Evolutionary conservation across 2,113 vertebrate genomes (phyloP).

Genomic region (Dicentrarchus labrax): DNA sequence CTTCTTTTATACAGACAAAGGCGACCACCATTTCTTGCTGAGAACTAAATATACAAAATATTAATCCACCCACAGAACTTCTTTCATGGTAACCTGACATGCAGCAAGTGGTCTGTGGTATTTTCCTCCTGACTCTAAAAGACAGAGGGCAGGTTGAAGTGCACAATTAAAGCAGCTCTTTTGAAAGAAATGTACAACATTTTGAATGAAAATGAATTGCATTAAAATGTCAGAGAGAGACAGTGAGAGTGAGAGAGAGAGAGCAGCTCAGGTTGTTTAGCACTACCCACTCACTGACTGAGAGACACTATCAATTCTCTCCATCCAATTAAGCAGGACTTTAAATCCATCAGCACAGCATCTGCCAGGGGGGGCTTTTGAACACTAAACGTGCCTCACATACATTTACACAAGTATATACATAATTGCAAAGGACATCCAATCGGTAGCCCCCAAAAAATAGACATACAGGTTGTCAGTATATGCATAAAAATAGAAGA

Average conservation of each 20-base stretch:
- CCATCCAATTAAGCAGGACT: slow-evolving; percentile 59
- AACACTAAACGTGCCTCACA: slow-evolving; percentile 15
- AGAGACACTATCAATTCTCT: slow-evolving; percentile 57
- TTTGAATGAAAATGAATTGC: slow-evolving; percentile 51
- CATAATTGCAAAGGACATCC: slow-evolving; percentile 17
- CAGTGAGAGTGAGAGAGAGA: slow-evolving; percentile 20
- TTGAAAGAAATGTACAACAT: slow-evolving; percentile 44
- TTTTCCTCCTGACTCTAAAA: slow-evolving; percentile 55
- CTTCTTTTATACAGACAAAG: neutral
- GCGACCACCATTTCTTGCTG: neutral
- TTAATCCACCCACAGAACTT: slow-evolving; percentile 55
- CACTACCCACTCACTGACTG: slow-evolving; percentile 50
- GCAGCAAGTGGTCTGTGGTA: slow-evolving; percentile 53
- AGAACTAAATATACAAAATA: slow-evolving; percentile 40
- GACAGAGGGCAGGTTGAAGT: slow-evolving; percentile 55
- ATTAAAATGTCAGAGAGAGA: slow-evolving; percentile 64
- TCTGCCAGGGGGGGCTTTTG: slow-evolving; percentile 25
- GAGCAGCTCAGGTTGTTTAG: slow-evolving; percentile 32
- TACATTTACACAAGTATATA: neutral
- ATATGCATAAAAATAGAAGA: neutral
- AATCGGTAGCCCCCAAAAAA: neutral
- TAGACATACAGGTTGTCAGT: neutral
- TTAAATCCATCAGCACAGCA: slow-evolving; percentile 69
- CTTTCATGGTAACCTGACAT: slow-evolving; percentile 47
- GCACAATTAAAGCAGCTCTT: slow-evolving; percentile 62